phyloP scores from a whole-genome alignment of 2,797 vertebrate genomes.

The Malurus leucopterus region DNA sequence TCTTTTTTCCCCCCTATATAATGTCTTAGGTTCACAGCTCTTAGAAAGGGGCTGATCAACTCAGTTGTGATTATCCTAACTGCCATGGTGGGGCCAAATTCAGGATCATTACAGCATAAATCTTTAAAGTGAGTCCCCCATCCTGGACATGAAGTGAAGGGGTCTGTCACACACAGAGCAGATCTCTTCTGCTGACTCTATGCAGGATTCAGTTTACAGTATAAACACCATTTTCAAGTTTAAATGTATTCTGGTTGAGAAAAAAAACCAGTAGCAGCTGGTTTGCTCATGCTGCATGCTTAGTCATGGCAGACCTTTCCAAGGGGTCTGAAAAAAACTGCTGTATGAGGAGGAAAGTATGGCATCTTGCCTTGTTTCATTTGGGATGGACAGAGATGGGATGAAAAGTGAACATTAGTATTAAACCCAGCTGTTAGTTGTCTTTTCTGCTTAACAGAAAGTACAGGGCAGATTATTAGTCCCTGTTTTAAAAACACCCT shows the following conservation, averaged over 20 bases:
- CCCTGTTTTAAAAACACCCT: neutral
- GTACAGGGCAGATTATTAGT: conserved; percentile 28
- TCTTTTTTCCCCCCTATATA: neutral
- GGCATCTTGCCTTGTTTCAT: neutral
- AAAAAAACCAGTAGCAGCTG: conserved; percentile 47
- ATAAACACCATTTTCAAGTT: conserved; percentile 57
- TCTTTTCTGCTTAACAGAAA: conserved; percentile 45
- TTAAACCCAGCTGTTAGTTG: conserved; percentile 6
- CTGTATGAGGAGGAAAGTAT: neutral
- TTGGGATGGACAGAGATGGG: neutral
- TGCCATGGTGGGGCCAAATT: neutral
- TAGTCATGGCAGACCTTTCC: conserved; percentile 60
- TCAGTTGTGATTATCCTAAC: neutral
- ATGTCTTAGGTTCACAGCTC: neutral
- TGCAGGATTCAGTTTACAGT: conserved; percentile 52
- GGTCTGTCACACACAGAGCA: neutral
- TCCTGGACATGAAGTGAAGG: neutral
- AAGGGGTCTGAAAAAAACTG: conserved; percentile 22
- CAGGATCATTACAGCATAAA: neutral
- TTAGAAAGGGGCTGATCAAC: neutral
- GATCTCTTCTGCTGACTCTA: conserved; percentile 49
- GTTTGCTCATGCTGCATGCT: conserved; percentile 46
- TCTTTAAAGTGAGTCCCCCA: neutral
- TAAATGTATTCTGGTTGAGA: conserved; percentile 61
- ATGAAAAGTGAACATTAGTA: neutral